phyloP scores from a whole-genome alignment of 2,888 invertebrate genomes.

The Euzetes globulus region DNA sequence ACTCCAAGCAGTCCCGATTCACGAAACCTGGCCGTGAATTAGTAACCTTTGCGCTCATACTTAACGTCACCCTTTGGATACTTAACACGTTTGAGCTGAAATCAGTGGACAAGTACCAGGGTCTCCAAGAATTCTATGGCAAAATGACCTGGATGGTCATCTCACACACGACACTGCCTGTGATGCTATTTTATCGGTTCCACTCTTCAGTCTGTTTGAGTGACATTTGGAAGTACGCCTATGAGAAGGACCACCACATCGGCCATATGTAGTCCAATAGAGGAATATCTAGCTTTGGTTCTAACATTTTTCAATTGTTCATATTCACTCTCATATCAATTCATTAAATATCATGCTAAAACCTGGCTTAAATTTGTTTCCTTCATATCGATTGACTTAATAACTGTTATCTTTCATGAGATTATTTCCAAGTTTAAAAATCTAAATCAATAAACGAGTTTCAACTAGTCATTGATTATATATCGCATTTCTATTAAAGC shows the following conservation, averaged over 20 bases:
- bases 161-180: conserved; percentile 63
- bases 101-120: conserved; percentile 53
- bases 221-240: conserved; percentile 69
- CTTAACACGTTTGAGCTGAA: conserved; percentile 63
- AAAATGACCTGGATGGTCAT: conserved; percentile 63
- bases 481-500: no score
- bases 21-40: conserved; percentile 66
- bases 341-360: no score
- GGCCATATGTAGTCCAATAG: neutral
- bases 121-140: conserved; percentile 62
- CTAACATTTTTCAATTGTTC: no score
- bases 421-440: no score
- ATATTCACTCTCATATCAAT: no score
- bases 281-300: neutral
- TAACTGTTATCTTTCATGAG: no score
- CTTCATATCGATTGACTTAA: no score
- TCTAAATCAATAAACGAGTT: no score
- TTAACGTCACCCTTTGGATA: conserved; percentile 69
- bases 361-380: no score
- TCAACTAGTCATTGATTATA: no score
- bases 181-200: conserved; percentile 69
- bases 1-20: conserved; percentile 56
- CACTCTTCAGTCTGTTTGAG: conserved; percentile 70
- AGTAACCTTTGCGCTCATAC: conserved; percentile 65
- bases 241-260: conserved; percentile 52